These are phyloP conservation scores for Calliphora vicina DNA, from an alignment of 1,140 invertebrate genomes.

Conservation along the genomic window DNA sequence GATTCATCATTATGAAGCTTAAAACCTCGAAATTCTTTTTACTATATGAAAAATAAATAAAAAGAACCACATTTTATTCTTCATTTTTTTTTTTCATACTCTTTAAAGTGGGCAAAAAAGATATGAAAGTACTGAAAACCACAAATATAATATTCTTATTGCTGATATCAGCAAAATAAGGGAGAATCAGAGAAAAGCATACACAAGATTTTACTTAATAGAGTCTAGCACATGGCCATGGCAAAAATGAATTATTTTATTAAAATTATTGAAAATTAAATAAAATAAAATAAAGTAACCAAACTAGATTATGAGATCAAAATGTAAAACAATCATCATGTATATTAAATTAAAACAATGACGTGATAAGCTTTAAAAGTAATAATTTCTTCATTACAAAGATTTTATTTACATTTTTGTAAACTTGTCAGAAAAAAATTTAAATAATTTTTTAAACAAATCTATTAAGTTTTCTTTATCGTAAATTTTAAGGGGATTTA, in stretches of 20 bases:
- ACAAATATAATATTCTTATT: not conserved
- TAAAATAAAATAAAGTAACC: not conserved
- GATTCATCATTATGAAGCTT: not conserved
- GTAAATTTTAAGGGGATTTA: too few relatives aligned
- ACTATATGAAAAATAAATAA: not conserved
- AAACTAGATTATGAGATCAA: slow-evolving; percentile 27
- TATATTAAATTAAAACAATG: too few relatives aligned
- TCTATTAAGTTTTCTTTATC: too few relatives aligned
- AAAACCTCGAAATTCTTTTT: not conserved
- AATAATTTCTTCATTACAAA: too few relatives aligned
- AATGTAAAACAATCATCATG: not conserved
- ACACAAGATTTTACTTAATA: not conserved
- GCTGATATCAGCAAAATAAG: not conserved
- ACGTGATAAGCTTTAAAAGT: too few relatives aligned
- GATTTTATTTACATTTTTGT: too few relatives aligned
- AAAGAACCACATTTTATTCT: not conserved
- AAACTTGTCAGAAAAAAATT: too few relatives aligned
- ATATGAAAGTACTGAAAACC: not conserved
- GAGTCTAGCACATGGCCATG: slow-evolving; percentile 16
- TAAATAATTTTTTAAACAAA: too few relatives aligned
- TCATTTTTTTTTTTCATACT: not conserved
- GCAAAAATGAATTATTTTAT: not conserved
- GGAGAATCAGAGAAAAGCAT: too few relatives aligned
- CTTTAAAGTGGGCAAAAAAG: not conserved
- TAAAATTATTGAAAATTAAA: too few relatives aligned